Evolutionary conservation across 37 sponge, comb jelly and placozoan species (phyloP), one percentile per base, ranked within the genome.

Genomic region (Geodia barretti): DNA sequence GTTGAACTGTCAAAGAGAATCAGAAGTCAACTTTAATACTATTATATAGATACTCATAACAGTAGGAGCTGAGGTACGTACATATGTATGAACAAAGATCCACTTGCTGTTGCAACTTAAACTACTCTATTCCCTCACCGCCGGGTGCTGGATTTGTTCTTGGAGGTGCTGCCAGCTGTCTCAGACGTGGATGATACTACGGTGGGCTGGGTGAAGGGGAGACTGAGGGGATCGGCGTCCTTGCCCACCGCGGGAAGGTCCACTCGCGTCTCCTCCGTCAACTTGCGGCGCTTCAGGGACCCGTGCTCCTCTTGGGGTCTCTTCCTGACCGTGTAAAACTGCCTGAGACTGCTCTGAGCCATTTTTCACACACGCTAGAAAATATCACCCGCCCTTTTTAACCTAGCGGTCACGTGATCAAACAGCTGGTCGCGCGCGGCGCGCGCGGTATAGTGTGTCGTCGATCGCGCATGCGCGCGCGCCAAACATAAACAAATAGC

Each of bases 241-340:
- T 7, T 30, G 74, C 26, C 20, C 24, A 40, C 71, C 21, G 32
- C 37, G 39, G 40, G 39, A 35, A 32, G 4, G 29, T 70, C 60
- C 21, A 38, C 11, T 33, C 72, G 38, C 7, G 72, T 39, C 14
- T 9, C 47, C 39, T 77, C 78, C 7, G 42, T 54, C 2, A 78
- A 26, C 34, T 68, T 67, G 0, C 70, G 68, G n/a, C 70, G 2
- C 70, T 79, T 79, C 28, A 41, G 32, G 21, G 39, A 43, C 34
- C 41, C 31, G 36, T 54, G 62, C 4, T 67, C 73, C 40, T 40
- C 54, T 2, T 0, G 62, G 1, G 73, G n/a, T 61, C 82, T 82
- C 82, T 82, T 82, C 60, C 64, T 72, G 34, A 62, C 54, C 1
- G 62, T 61, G 82, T 62, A 82, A 38, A 70, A 82, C 33, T 60